phyloP scores from a whole-genome alignment of 2,113 vertebrate species.

The human region DNA sequence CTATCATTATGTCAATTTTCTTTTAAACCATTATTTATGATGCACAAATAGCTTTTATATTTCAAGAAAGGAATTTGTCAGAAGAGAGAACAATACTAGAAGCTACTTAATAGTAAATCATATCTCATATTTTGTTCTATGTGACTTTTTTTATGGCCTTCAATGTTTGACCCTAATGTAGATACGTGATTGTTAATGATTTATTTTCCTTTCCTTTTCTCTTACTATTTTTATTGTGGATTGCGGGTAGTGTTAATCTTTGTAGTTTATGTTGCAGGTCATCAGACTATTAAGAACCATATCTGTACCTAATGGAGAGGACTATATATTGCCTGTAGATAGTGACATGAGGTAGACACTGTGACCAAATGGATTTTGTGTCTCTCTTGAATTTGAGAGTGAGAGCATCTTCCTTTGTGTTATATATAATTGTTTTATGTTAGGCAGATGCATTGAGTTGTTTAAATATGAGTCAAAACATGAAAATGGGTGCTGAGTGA shows the following conservation, averaged over 20 bases:
- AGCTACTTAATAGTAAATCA: neutral
- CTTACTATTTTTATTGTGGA: neutral
- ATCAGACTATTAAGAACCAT: neutral
- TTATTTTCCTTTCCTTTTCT: neutral
- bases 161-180: neutral
- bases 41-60: neutral
- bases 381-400: neutral
- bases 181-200: neutral
- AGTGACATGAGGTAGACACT: neutral
- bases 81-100: neutral
- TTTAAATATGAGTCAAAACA: neutral
- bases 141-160: slow-evolving; percentile 3
- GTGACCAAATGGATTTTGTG: neutral
- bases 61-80: neutral
- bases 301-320: neutral
- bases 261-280: neutral
- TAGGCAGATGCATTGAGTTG: neutral
- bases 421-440: neutral
- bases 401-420: neutral
- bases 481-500: neutral
- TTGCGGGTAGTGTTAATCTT: neutral
- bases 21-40: neutral
- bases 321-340: neutral
- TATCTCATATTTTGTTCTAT: neutral
- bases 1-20: neutral